These are phyloP conservation scores for Dynastes grantii DNA, from an alignment of 2,888 invertebrate genomes.

Conservation along the genomic window DNA sequence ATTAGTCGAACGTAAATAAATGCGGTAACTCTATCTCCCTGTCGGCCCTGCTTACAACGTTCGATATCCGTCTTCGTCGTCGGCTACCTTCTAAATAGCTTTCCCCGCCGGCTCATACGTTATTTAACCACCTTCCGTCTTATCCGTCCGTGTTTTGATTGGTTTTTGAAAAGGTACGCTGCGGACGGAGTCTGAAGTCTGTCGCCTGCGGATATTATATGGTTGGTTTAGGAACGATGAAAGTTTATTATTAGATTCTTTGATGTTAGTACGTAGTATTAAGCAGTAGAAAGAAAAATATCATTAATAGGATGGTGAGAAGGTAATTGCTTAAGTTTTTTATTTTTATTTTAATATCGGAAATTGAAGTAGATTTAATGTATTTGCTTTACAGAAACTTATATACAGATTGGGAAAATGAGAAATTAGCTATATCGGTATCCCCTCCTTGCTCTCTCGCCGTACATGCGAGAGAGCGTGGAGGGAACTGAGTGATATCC, in stretches of 20 bases:
- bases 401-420: too few relatives aligned
- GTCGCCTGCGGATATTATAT: background rate
- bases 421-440: too few relatives aligned
- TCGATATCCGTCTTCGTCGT: constrained; percentile 17
- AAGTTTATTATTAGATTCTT: background rate
- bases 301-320: background rate
- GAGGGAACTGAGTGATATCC: too few relatives aligned
- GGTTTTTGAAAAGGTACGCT: constrained; percentile 15
- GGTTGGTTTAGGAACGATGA: background rate
- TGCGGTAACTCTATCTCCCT: constrained; percentile 6
- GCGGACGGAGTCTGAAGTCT: background rate
- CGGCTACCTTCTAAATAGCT: background rate
- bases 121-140: constrained; percentile 20
- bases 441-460: too few relatives aligned
- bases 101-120: constrained; percentile 9
- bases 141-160: constrained; percentile 8
- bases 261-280: too few relatives aligned
- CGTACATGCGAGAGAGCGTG: too few relatives aligned
- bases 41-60: background rate
- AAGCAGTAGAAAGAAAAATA: background rate
- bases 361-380: background rate
- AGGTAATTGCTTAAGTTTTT: background rate
- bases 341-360: background rate
- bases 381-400: too few relatives aligned
- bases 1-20: constrained; percentile 40